Evolutionary conservation across 2,888 invertebrate genomes (phyloP), one percentile per base, ranked within the genome.

Genomic region (Acrobasis repandana): DNA sequence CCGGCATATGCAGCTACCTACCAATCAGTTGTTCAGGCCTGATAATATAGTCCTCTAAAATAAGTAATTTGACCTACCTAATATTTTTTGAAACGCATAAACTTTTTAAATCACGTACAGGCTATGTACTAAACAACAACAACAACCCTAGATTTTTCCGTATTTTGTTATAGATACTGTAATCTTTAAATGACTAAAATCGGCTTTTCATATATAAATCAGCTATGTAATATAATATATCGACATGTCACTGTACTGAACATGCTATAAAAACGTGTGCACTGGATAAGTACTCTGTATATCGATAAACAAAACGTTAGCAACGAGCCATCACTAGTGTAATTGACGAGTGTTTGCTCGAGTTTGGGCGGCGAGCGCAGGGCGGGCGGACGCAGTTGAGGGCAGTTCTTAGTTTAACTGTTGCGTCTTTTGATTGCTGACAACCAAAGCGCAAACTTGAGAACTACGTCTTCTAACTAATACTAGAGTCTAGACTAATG

Each of bases 281-380:
- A 2, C 10, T 2, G 11, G 8, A 38, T 6, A 11, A 38, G 10
- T 38, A 11, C 46, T 60, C 49, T 58, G 6, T 66, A 59, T 63
- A 47, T 66, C 67, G 66, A 68, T 63, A 60, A 65, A 56, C 15
- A 52, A 15, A 11, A 11, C 61, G 52, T 59, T 49, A 47, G n/a
- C 46, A 38, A 48, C 48, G 63, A 66, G 64, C 64, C 85, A 77
- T 70, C 86, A 75, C 88, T 90, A 86, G 64, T 74, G 81, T 83
- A 88, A 89, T 88, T 86, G 86, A 82, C 74, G 77, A 85, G 82
- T 88, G 88, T 90, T 90, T 90, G 89, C 79, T 78, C 77, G 83
- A 90, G 88, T 90, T 89, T 84, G 85, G 85, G 83, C 83, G 82
- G 82, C 77, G 78, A 81, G 80, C 76, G 70, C 71, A 80, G 80